A percentile compares a stretch with the other conserved stretches of the same genome.
Conservation (phyloP, 2,113 vertebrate species). For the Electrona antarctica region DNA sequence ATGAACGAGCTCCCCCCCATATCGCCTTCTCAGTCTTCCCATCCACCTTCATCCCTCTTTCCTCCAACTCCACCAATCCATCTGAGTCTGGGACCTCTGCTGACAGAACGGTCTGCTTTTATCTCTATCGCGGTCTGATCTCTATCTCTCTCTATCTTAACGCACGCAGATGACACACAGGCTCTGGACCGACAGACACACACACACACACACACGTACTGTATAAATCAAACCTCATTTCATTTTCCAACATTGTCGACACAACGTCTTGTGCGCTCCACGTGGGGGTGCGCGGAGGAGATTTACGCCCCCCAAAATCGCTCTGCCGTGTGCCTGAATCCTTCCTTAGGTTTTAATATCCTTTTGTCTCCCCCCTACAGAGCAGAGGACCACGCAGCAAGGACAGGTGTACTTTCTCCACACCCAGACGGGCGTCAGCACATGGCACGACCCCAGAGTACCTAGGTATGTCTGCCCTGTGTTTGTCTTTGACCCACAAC, state of each 20-base stretch:
- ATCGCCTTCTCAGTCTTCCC: conserved; percentile 38
- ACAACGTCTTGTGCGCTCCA: background rate
- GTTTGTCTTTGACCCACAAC: background rate
- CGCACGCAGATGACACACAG: conserved; percentile 14
- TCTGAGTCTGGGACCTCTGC: conserved; percentile 43
- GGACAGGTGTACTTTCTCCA: conserved; percentile 96
- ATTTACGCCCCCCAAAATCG: background rate
- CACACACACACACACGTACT: conserved; percentile 15
- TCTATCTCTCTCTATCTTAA: conserved; percentile 10
- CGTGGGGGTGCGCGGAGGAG: background rate
- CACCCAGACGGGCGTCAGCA: conserved; percentile 96
- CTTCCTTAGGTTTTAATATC: background rate
- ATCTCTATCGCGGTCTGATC: conserved; percentile 49
- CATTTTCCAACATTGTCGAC: background rate
- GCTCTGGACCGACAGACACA: conserved; percentile 18
- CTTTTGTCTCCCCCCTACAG: conserved; percentile 68
- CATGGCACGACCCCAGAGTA: conserved; percentile 94
- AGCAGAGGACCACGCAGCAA: conserved; percentile 95
- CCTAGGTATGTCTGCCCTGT: conserved; percentile 81
- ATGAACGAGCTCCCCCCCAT: conserved; percentile 58
- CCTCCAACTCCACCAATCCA: conserved; percentile 12
- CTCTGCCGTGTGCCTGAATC: background rate
- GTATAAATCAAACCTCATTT: conserved; percentile 18
- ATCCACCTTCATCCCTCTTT: conserved; percentile 40
- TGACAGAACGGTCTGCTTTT: conserved; percentile 40